phyloP scores from a whole-genome alignment of 2,888 invertebrate species.

The Dolichomitus sp. region DNA sequence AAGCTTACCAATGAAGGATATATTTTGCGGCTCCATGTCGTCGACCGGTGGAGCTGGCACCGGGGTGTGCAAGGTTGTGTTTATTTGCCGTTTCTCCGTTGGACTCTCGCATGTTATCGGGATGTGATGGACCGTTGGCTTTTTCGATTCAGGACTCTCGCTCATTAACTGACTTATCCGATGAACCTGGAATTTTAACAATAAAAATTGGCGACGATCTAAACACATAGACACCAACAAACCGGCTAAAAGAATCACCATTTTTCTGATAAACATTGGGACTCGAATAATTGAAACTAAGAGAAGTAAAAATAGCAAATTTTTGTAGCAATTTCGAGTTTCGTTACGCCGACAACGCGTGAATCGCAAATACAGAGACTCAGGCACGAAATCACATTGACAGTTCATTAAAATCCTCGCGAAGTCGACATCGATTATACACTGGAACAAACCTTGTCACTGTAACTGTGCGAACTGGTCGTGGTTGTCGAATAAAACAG shows the following conservation, averaged over 20 bases:
- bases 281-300: not conserved
- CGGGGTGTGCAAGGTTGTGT: conserved; percentile 87
- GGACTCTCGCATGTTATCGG: conserved; percentile 83
- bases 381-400: conserved; percentile 27
- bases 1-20: conserved; percentile 94
- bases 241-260: conserved; percentile 53
- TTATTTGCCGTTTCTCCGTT: conserved; percentile 81
- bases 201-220: conserved; percentile 3
- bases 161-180: conserved; percentile 86
- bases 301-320: not conserved
- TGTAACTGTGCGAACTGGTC: conserved; percentile 71
- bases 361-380: conserved; percentile 24
- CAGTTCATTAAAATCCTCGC: conserved; percentile 14
- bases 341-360: conserved; percentile 33
- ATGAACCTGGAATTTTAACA: conserved; percentile 79
- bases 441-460: conserved; percentile 73
- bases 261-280: conserved; percentile 67
- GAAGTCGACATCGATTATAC: conserved; percentile 35
- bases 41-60: conserved; percentile 91
- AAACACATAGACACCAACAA: not conserved
- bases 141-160: conserved; percentile 83
- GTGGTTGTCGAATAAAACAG: conserved; percentile 73
- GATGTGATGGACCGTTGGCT: conserved; percentile 82
- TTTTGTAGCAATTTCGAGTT: conserved; percentile 3
- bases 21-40: conserved; percentile 97